Base-by-base conservation (phyloP, 1,140 invertebrate species). In the Adelges cooleyi region DNA sequence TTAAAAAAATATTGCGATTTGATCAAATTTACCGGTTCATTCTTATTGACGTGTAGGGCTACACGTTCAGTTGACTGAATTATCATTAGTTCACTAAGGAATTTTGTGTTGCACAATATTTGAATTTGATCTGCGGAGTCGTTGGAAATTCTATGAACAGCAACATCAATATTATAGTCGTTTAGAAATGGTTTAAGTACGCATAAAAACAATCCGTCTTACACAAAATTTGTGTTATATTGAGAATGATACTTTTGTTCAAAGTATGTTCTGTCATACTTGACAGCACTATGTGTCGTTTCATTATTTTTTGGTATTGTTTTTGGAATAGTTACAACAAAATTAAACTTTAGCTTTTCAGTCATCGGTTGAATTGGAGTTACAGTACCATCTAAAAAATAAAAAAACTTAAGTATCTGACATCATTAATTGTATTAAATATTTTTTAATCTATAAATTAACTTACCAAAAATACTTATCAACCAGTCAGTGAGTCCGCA, bases 401-500 rank as follows among this genome's bases (percentile, higher is more conserved):
- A n/a, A 17, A 56, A 13, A 66, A 15, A 67, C n/a, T n/a, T n/a
- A n/a, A n/a, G n/a, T n/a, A n/a, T n/a, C n/a, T n/a, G n/a, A n/a
- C n/a, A n/a, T n/a, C n/a, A n/a, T n/a, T n/a, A n/a, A 33, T 33
- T 33, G 5, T 33, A 33, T 33, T 6, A 33, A 33, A 33, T 33
- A 33, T 6, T 33, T 33, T 5, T 33, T 33, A 33, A 33, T 69
- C 49, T 66, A 65, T 25, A 51, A 18, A 49, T 56, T 62, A 46
- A 70, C 68, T 74, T 75, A 83, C 84, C 77, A 74, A 96, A 88
- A 27, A 85, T 82, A 67, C 79, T 77, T 4, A 88, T 82, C 4
- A 98, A 77, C 92, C 93, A 95, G 75, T 97, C 92, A 75, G 93
- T 95, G 1, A 97, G 86, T 17, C 93, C 95, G 2, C 84, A 86